Evolutionary conservation across 2,797 vertebrate genomes (phyloP).

Genomic region (Calcarius lapponicus): DNA sequence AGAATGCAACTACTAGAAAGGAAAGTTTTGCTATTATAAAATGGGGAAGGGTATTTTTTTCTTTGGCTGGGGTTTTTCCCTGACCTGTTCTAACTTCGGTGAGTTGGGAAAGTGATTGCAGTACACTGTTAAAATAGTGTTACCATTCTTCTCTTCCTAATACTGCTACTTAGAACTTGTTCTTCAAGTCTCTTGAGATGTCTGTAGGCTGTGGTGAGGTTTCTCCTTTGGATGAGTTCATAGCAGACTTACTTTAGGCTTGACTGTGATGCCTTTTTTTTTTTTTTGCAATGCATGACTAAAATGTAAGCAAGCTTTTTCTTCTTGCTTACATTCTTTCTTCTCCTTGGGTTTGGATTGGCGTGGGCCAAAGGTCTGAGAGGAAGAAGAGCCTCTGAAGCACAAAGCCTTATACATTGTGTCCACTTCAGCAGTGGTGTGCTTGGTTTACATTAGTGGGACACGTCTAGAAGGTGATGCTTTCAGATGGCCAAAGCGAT

Average conservation of each 20-base stretch:
- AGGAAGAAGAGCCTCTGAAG: background rate
- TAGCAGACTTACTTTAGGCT: background rate
- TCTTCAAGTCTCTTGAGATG: background rate
- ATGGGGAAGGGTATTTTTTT: no score
- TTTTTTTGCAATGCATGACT: background rate
- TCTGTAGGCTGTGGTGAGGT: background rate
- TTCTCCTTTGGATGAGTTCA: background rate
- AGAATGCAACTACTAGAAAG: background rate
- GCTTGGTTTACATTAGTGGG: background rate
- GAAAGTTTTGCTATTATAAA: background rate
- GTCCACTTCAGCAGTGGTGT: background rate
- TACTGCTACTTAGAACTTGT: background rate
- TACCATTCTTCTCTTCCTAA: background rate
- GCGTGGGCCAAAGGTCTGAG: background rate
- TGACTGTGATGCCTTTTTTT: background rate
- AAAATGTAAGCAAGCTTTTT: background rate
- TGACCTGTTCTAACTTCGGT: background rate
- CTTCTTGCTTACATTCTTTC: background rate
- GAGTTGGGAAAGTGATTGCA: background rate
- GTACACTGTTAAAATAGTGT: background rate
- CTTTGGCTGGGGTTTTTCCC: background rate
- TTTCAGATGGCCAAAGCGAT: background rate
- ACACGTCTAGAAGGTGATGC: background rate
- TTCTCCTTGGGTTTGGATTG: background rate
- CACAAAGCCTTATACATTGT: background rate